phyloP scores from a whole-genome alignment of 1,140 invertebrate species.

The Papilio helenus region DNA sequence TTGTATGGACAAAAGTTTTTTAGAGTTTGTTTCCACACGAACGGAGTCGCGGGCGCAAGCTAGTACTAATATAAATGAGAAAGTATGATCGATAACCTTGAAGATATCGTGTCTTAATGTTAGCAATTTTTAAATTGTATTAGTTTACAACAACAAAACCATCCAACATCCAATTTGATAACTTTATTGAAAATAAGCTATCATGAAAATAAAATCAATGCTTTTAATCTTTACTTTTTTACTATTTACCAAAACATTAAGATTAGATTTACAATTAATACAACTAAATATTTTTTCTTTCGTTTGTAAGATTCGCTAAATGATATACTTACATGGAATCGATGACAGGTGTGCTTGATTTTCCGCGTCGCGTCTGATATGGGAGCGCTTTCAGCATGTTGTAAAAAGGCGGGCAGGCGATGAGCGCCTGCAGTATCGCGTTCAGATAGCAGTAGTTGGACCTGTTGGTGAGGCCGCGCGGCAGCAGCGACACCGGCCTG shows the following conservation, averaged over 20 bases:
- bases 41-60: no score
- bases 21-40: no score
- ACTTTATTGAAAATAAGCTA: neutral
- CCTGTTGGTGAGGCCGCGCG: conserved; percentile 94
- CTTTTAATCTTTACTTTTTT: neutral
- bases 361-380: conserved; percentile 84
- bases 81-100: no score
- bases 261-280: neutral
- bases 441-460: conserved; percentile 98
- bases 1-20: no score
- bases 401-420: conserved; percentile 97
- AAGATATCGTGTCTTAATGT: no score
- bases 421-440: conserved; percentile 93
- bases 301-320: no score
- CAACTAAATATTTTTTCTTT: no score
- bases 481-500: conserved; percentile 88
- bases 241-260: neutral
- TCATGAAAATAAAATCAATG: neutral
- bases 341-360: conserved; percentile 93
- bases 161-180: neutral
- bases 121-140: no score
- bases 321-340: conserved; percentile 91
- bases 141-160: no score
- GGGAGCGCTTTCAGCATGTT: conserved; percentile 91
- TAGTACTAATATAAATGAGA: no score